Evolutionary conservation across 2,113 vertebrate genomes (phyloP).

Genomic region (Murina feae): DNA sequence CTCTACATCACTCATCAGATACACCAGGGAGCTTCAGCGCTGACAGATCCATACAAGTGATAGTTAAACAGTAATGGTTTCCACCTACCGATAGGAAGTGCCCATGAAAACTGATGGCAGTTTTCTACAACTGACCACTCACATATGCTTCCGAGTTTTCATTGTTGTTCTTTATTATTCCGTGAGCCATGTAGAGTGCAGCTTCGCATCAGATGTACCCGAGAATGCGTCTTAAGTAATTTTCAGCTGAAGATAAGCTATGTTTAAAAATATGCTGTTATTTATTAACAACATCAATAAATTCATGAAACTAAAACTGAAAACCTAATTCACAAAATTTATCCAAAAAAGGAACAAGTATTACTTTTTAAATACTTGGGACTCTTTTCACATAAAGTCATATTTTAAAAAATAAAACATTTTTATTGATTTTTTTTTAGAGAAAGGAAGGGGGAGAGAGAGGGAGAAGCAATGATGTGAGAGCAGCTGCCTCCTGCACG

Average conservation of each 20-base stretch:
- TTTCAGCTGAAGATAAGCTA: background rate
- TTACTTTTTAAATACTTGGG: background rate
- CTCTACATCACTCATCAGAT: slow-evolving; percentile 4
- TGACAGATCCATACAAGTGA: slow-evolving; percentile 31
- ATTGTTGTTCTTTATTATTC: background rate
- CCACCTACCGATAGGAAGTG: slow-evolving; percentile 49
- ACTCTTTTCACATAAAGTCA: background rate
- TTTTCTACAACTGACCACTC: slow-evolving; percentile 3
- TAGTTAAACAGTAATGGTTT: slow-evolving; percentile 47
- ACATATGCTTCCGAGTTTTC: background rate
- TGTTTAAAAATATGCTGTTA: background rate
- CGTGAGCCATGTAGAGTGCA: background rate
- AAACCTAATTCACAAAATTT: background rate
- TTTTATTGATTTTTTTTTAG: too few relatives aligned
- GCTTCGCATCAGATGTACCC: background rate
- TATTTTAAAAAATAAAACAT: background rate
- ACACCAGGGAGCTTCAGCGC: slow-evolving; percentile 25
- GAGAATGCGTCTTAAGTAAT: background rate
- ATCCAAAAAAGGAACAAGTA: background rate
- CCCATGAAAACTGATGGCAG: slow-evolving; percentile 5
- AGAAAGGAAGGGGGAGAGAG: too few relatives aligned
- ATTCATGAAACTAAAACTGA: slow-evolving; percentile 15
- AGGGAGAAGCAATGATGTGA: too few relatives aligned
- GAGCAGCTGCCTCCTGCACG: too few relatives aligned
- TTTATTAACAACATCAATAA: background rate